A percentile compares a stretch with the other conserved stretches of the same genome.
Conservation (phyloP, 2,797 vertebrate species). For the Aldrovandia affinis region DNA sequence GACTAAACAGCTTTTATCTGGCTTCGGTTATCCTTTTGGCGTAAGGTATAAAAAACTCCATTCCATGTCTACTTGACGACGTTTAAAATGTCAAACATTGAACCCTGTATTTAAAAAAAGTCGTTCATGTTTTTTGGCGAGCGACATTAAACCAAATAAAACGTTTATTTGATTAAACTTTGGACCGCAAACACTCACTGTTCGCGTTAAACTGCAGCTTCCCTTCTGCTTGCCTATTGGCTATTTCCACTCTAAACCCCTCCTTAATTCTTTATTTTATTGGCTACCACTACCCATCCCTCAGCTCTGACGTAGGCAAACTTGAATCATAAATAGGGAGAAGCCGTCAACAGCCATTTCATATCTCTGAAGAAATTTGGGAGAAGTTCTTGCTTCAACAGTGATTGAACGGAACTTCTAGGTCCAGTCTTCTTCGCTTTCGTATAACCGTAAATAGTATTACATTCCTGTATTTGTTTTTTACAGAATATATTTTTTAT, state of each 20-base stretch:
- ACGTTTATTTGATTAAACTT: no score
- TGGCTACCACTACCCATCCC: neutral
- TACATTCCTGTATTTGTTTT: neutral
- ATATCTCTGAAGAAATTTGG: neutral
- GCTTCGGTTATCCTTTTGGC: no score
- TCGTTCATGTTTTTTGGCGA: no score
- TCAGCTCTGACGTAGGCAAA: slow-evolving; percentile 2
- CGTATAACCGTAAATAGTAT: neutral
- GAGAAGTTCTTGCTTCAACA: slow-evolving; percentile 40
- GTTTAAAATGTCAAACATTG: no score
- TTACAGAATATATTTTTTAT: neutral
- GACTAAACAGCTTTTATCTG: no score
- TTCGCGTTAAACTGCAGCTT: neutral
- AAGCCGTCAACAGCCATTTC: neutral
- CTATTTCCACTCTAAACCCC: neutral
- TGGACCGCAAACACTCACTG: neutral
- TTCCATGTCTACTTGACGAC: no score
- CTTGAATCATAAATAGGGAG: neutral
- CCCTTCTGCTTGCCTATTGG: neutral
- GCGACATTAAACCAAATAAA: no score
- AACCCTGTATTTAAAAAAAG: no score
- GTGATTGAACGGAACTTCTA: slow-evolving; percentile 41
- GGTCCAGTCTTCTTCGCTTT: neutral
- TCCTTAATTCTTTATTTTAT: neutral
- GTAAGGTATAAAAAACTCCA: no score